Evolutionary conservation across 2,797 vertebrate genomes (phyloP), one percentile per base, ranked within the genome.

Genomic region (Hoplostethus mediterraneus): DNA sequence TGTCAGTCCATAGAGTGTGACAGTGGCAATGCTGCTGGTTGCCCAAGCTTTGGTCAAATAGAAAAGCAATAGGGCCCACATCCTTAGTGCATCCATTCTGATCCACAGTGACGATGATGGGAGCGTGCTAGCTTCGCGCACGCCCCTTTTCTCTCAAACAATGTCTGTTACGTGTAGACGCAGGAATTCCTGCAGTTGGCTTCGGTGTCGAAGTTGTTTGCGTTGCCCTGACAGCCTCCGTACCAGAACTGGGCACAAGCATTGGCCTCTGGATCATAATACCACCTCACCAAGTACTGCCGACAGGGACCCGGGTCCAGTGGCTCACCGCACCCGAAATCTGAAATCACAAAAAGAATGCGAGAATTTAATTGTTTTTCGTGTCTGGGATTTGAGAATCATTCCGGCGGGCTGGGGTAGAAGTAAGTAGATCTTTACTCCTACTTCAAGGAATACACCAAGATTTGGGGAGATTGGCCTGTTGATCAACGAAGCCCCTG

Each of bases 221-320:
- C 68, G 45, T 93, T 96, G 63, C 96, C 96, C 8, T 90, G 68
- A 58, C 96, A 98, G 49, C 95, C 95, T 55, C 97, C 95, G 0
- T 92, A 98, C 96, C 96, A 98, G 92, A 97, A 98, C 76, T 94
- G 95, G 21, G 94, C 96, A 6, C 97, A 97, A 0, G 95, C 90
- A 30, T 97, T 96, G 62, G 94, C 94, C 25, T 90, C 86, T 0
- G 83, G 89, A 89, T 96, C 93, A 4, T 96, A 97, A 90, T 96
- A 97, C 96, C 96, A 97, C 81, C 85, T 95, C 49, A 95, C 87
- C 31, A 86, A 58, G 0, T 96, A 98, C 55, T 94, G 51, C 0
- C 76, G 66, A 64, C 96, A 97, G 0, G 94, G 87, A 5, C 96
- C 97, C 0, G 87, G 94, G 33, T 92, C 93, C 77, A 97, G 63